Conservation (phyloP, 1,140 invertebrate species). For the Plodia interpunctella region DNA sequence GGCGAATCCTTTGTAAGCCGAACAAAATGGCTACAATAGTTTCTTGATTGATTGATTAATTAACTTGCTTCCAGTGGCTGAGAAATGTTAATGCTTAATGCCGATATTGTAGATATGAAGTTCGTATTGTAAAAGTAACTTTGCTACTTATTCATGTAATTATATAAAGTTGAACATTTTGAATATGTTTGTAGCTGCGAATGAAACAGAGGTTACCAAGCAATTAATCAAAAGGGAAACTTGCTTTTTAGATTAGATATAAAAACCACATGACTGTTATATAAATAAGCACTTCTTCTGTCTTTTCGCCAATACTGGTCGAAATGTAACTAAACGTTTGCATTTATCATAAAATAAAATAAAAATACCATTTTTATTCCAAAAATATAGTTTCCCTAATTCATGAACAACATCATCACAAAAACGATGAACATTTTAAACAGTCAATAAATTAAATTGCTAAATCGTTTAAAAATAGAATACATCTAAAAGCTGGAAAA, state of each 20-base stretch:
- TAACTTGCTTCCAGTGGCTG: conserved; percentile 36
- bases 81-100: conserved; percentile 16
- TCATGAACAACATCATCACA: conserved; percentile 21
- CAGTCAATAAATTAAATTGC: conserved; percentile 11
- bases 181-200: too few species aligned
- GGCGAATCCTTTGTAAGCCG: conserved; percentile 45
- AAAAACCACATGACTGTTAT: too few species aligned
- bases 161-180: too few species aligned
- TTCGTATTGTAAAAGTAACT: not conserved
- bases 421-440: conserved; percentile 26
- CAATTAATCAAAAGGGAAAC: too few species aligned
- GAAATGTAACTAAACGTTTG: too few species aligned
- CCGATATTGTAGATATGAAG: not conserved
- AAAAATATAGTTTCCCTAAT: too few species aligned
- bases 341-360: too few species aligned
- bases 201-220: too few species aligned
- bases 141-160: not conserved
- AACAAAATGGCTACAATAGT: conserved; percentile 59
- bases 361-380: too few species aligned
- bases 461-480: not conserved
- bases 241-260: too few species aligned
- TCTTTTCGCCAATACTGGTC: too few species aligned
- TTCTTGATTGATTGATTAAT: conserved; percentile 56
- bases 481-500: conserved; percentile 16
- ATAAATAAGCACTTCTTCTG: too few species aligned